Percentiles rank a stretch among this genome's conserved stretches.
Conservation (phyloP, 2,888 invertebrate genomes). For the Cantharis lateralis region DNA sequence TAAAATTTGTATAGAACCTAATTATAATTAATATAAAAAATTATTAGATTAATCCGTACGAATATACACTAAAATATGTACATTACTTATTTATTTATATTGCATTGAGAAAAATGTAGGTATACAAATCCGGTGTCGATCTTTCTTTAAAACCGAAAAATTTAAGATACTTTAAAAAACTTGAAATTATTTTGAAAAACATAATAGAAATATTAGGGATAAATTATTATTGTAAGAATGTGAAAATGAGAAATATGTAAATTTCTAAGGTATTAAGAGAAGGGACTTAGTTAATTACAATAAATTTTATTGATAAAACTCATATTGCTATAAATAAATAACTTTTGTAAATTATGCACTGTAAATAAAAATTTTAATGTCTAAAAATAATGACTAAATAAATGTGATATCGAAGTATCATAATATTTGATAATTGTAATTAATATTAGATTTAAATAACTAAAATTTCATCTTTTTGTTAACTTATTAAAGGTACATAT, state of each 20-base stretch:
- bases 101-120: background rate
- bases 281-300: background rate
- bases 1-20: background rate
- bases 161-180: no score
- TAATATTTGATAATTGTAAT: conserved; percentile 19
- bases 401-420: conserved; percentile 31
- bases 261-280: background rate
- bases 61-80: background rate
- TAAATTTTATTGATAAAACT: background rate
- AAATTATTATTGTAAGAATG: background rate
- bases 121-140: background rate
- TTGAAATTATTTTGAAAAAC: background rate
- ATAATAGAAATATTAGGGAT: background rate
- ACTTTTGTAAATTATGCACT: conserved; percentile 17
- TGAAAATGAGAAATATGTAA: background rate
- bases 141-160: no score
- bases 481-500: conserved; percentile 24
- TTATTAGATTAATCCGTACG: background rate
- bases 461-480: conserved; percentile 8
- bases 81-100: background rate
- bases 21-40: background rate
- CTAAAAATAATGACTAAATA: conserved; percentile 27
- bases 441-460: conserved; percentile 18
- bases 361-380: conserved; percentile 28
- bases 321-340: background rate